These are phyloP conservation scores for Bergia puertoricense DNA, from an alignment of 92 coral and sea anemone genomes.

Conservation along the genomic window DNA sequence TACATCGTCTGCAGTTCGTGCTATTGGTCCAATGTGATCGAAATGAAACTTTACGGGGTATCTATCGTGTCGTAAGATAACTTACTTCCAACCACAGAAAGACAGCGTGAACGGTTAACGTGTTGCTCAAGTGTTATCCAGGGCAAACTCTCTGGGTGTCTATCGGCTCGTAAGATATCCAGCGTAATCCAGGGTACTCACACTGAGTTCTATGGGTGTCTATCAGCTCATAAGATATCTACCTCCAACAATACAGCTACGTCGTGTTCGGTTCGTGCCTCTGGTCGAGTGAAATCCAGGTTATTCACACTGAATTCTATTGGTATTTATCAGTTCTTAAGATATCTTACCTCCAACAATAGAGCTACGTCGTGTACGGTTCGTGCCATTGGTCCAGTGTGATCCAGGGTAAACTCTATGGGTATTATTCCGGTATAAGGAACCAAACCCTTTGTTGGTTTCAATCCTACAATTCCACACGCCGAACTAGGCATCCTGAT, in stretches of 20 bases:
- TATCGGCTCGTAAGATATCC: slow-evolving; percentile 34
- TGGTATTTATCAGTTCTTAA: too few species aligned
- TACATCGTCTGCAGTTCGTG: too few species aligned
- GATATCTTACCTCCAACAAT: slow-evolving; percentile 22
- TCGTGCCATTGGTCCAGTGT: slow-evolving; percentile 30
- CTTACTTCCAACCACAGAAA: too few species aligned
- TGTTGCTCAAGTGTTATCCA: too few species aligned
- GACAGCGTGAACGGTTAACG: too few species aligned
- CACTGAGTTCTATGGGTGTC: not conserved
- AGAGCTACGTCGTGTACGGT: slow-evolving; percentile 45
- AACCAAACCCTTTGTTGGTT: slow-evolving; percentile 81
- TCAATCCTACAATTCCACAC: slow-evolving; percentile 89
- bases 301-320: not conserved
- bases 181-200: not conserved
- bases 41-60: slow-evolving; percentile 50
- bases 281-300: slow-evolving; percentile 47
- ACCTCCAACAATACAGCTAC: slow-evolving; percentile 75
- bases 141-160: too few species aligned
- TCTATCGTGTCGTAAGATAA: not conserved
- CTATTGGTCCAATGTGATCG: slow-evolving; percentile 10
- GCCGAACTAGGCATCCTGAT: slow-evolving; percentile 72
- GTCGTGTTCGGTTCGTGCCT: slow-evolving; percentile 76
- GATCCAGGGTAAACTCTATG: slow-evolving; percentile 66
- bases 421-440: slow-evolving; percentile 81
- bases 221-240: not conserved